Conservation (phyloP, 2,888 invertebrate genomes). For the Anoplius nigerrimus region DNA sequence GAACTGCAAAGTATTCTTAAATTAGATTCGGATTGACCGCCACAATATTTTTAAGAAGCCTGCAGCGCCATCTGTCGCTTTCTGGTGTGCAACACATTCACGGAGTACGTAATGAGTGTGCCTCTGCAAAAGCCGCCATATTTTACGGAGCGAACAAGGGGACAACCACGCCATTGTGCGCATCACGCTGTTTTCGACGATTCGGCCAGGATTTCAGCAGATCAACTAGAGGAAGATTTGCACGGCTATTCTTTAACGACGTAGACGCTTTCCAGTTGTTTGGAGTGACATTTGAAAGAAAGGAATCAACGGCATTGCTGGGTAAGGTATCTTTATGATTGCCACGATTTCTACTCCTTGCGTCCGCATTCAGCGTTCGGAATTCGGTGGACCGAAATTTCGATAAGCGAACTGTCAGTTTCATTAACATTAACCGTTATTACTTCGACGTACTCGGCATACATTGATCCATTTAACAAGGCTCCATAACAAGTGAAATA, state of each 20-base stretch:
- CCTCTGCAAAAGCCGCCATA: constrained; percentile 47
- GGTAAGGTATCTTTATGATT: constrained; percentile 33
- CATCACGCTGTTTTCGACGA: constrained; percentile 26
- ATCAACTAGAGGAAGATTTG: not conserved
- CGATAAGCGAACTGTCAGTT: too few relatives aligned
- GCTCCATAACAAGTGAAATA: too few relatives aligned
- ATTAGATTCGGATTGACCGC: too few relatives aligned
- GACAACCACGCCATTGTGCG: constrained; percentile 60
- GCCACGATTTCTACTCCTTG: not conserved
- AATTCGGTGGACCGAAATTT: not conserved
- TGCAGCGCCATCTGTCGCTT: not conserved
- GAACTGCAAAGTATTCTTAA: too few relatives aligned
- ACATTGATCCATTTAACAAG: too few relatives aligned
- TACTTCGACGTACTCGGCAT: too few relatives aligned
- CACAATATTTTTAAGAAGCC: too few relatives aligned
- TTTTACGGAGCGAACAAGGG: constrained; percentile 45
- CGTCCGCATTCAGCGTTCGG: not conserved
- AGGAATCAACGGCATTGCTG: not conserved
- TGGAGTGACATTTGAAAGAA: not conserved
- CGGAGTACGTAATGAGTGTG: constrained; percentile 44
- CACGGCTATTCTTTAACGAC: too few relatives aligned
- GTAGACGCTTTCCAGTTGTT: too few relatives aligned
- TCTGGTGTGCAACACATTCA: not conserved
- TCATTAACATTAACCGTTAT: too few relatives aligned
- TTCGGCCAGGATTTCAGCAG: constrained; percentile 6